A percentile compares a stretch with the other conserved stretches of the same genome.
Evolutionary conservation across 1,140 invertebrate genomes (phyloP).

Genomic region (Amphibalanus amphitrite): DNA sequence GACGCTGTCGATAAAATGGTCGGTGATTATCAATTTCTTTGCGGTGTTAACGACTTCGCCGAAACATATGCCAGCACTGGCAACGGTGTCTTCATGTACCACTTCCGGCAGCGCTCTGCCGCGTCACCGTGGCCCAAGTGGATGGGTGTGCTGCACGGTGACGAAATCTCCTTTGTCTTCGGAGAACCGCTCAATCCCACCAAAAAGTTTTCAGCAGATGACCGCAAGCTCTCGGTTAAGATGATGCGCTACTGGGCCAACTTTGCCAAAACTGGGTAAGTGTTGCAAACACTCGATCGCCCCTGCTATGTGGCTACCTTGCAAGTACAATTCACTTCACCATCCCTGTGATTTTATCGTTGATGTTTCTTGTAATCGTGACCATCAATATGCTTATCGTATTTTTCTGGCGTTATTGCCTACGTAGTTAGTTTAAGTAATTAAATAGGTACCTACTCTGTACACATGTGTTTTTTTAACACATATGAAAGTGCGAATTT

Average conservation of each 20-base stretch:
- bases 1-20: slow-evolving; percentile 81
- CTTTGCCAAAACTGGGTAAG: slow-evolving; percentile 82
- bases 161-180: slow-evolving; percentile 89
- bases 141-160: slow-evolving; percentile 90
- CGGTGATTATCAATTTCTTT: slow-evolving; percentile 94
- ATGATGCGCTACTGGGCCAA: slow-evolving; percentile 94
- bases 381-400: too few relatives aligned
- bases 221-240: slow-evolving; percentile 57
- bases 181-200: slow-evolving; percentile 70
- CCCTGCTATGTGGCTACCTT: too few relatives aligned
- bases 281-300: slow-evolving; percentile 11
- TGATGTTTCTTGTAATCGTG: too few relatives aligned
- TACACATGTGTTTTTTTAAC: too few relatives aligned
- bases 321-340: too few relatives aligned
- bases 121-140: slow-evolving; percentile 82
- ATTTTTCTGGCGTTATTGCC: too few relatives aligned
- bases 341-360: too few relatives aligned
- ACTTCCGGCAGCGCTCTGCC: slow-evolving; percentile 72
- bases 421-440: too few relatives aligned
- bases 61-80: slow-evolving; percentile 68
- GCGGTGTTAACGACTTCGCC: slow-evolving; percentile 77
- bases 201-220: slow-evolving; percentile 57
- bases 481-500: too few relatives aligned
- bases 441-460: too few relatives aligned
- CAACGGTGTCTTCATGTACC: slow-evolving; percentile 87